phyloP scores from a whole-genome alignment of 2,113 vertebrate genomes.

The Craseonycteris thonglongyai region DNA sequence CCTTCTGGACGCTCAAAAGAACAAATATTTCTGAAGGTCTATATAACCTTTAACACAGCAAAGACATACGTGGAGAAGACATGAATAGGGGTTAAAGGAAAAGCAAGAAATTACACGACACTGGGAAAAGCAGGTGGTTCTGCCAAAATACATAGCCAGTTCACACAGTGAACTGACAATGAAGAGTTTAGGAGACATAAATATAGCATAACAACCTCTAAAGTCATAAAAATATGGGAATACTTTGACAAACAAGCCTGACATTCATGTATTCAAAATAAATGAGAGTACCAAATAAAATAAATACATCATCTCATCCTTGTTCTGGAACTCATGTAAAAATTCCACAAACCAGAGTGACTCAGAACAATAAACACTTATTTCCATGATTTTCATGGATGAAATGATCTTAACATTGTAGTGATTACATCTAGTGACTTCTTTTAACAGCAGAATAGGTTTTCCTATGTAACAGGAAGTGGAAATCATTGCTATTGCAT shows the following conservation, averaged over 20 bases:
- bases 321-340: constrained; percentile 48
- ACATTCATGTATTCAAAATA: constrained; percentile 43
- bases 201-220: background rate
- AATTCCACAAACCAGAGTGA: constrained; percentile 63
- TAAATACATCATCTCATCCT: constrained; percentile 60
- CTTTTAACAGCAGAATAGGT: constrained; percentile 22
- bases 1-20: background rate
- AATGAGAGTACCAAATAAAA: constrained; percentile 42
- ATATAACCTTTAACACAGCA: background rate
- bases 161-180: background rate
- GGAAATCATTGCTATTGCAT: constrained; percentile 31
- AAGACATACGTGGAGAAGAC: background rate
- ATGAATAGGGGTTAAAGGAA: background rate
- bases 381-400: constrained; percentile 56
- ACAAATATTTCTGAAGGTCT: constrained; percentile 16
- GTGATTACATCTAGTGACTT: constrained; percentile 46
- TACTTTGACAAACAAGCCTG: constrained; percentile 43
- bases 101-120: constrained; percentile 10
- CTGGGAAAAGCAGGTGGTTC: background rate
- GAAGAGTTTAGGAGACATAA: background rate
- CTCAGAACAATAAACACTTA: constrained; percentile 70
- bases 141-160: background rate
- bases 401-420: constrained; percentile 40
- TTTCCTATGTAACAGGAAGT: constrained; percentile 41
- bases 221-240: constrained; percentile 50